Percentiles rank a stretch among this genome's conserved stretches.
Evolutionary conservation across 2,113 vertebrate species (phyloP).

Genomic region (Cricetomys ansorgei): DNA sequence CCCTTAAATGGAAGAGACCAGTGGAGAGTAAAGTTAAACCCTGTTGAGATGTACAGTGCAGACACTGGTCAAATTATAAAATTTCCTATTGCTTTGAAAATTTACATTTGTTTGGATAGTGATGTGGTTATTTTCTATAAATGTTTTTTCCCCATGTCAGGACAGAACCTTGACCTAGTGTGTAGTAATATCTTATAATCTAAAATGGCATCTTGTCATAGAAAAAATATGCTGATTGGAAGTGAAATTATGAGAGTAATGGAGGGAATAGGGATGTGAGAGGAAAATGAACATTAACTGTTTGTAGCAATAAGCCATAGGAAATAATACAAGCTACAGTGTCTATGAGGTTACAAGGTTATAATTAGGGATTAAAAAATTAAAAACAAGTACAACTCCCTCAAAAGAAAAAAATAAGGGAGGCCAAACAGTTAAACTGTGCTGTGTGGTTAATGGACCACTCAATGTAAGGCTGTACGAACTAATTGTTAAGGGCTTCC

Average conservation of each 20-base stretch:
- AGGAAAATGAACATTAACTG: not conserved
- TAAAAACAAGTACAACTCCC: not conserved
- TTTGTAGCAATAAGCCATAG: not conserved
- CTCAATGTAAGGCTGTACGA: not conserved
- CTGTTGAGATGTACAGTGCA: not conserved
- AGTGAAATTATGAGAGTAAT: not conserved
- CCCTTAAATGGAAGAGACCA: constrained; percentile 36
- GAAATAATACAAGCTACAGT: not conserved
- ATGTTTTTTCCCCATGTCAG: constrained; percentile 18
- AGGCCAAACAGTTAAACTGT: not conserved
- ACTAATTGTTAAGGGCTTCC: not conserved
- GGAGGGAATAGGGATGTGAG: not conserved
- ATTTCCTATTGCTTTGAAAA: constrained; percentile 53
- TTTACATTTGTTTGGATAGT: not conserved
- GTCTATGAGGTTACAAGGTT: constrained; percentile 5
- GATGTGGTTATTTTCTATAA: constrained; percentile 5
- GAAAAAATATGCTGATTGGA: not conserved
- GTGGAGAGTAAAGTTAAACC: constrained; percentile 31
- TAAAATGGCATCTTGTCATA: constrained; percentile 43
- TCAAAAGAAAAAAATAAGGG: not conserved
- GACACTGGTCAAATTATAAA: not conserved
- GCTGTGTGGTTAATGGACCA: not conserved
- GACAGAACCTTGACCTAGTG: constrained; percentile 11
- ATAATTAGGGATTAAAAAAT: not conserved
- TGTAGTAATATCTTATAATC: not conserved